phyloP scores from a whole-genome alignment of 1,140 invertebrate genomes.

The Bombus waltoni region DNA sequence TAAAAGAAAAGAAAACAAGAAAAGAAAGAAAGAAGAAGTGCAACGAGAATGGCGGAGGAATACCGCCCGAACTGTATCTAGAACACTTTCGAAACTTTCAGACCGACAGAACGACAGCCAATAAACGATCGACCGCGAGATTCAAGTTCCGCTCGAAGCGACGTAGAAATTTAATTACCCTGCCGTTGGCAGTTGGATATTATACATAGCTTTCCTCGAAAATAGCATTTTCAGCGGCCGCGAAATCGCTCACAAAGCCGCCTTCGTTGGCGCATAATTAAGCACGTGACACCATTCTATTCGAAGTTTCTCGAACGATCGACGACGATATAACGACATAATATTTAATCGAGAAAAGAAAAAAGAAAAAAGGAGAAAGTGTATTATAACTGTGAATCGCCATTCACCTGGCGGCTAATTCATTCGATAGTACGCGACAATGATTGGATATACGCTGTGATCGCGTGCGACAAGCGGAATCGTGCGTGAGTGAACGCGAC shows the following conservation, averaged over 20 bases:
- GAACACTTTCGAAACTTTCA: slow-evolving; percentile 1
- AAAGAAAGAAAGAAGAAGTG: not conserved
- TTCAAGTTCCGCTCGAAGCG: slow-evolving; percentile 31
- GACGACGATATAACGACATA: not conserved
- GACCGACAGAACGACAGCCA: slow-evolving; percentile 12
- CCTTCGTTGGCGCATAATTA: slow-evolving; percentile 14
- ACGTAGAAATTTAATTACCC: slow-evolving; percentile 47
- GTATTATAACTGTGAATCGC: not conserved
- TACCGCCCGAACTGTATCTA: not conserved
- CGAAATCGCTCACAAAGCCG: slow-evolving; percentile 11
- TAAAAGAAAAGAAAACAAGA: not conserved
- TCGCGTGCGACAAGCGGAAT: slow-evolving; percentile 17
- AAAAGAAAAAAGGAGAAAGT: too few species aligned
- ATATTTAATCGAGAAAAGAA: not conserved
- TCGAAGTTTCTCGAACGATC: slow-evolving; percentile 5
- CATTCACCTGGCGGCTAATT: not conserved
- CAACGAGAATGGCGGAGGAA: not conserved
- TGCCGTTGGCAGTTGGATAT: slow-evolving; percentile 24
- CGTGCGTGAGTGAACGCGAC: not conserved
- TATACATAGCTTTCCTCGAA: slow-evolving; percentile 8
- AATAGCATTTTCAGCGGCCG: slow-evolving; percentile 12
- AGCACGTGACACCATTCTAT: slow-evolving; percentile 1
- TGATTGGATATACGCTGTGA: not conserved
- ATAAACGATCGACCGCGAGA: slow-evolving; percentile 40
- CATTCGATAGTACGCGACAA: not conserved